These are phyloP conservation scores for Oryctes rhinoceros DNA, from an alignment of 1,140 invertebrate species.

Conservation along the genomic window DNA sequence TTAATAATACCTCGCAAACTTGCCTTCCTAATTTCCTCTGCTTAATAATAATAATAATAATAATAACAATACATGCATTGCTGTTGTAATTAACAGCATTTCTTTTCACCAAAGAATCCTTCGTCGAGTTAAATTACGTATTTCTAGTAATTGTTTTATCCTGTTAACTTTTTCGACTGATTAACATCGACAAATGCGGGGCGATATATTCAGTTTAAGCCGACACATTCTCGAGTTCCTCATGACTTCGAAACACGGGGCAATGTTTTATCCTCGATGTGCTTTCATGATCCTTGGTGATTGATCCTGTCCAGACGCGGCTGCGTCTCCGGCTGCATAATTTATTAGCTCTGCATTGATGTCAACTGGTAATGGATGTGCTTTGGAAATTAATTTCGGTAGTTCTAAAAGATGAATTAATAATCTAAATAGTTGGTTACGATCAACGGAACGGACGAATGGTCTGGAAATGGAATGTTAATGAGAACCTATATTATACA, in stretches of 20 bases:
- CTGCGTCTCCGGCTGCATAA: conserved; percentile 51
- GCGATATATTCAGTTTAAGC: too few relatives aligned
- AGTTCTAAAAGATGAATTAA: conserved; percentile 55
- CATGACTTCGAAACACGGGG: conserved; percentile 41
- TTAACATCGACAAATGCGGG: too few relatives aligned
- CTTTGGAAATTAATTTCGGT: conserved; percentile 53
- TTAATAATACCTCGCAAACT: too few relatives aligned
- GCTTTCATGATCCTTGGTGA: conserved; percentile 44
- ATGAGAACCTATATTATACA: conserved; percentile 22
- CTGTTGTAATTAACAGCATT: too few relatives aligned
- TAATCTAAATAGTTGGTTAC: conserved; percentile 45
- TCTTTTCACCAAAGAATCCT: too few relatives aligned
- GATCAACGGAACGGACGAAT: conserved; percentile 47
- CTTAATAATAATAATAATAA: too few relatives aligned
- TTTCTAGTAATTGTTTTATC: too few relatives aligned
- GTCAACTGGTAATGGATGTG: conserved; percentile 53
- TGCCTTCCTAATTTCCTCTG: too few relatives aligned
- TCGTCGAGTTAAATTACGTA: too few relatives aligned
- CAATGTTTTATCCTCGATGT: conserved; percentile 38
- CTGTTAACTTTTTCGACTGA: too few relatives aligned
- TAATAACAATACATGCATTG: too few relatives aligned
- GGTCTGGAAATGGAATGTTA: conserved; percentile 48
- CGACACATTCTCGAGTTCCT: neutral
- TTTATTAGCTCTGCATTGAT: conserved; percentile 54
- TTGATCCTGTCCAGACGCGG: conserved; percentile 44